These are phyloP conservation scores for Gnatocerus cornutus DNA, from an alignment of 2,888 invertebrate species.

Conservation along the genomic window DNA sequence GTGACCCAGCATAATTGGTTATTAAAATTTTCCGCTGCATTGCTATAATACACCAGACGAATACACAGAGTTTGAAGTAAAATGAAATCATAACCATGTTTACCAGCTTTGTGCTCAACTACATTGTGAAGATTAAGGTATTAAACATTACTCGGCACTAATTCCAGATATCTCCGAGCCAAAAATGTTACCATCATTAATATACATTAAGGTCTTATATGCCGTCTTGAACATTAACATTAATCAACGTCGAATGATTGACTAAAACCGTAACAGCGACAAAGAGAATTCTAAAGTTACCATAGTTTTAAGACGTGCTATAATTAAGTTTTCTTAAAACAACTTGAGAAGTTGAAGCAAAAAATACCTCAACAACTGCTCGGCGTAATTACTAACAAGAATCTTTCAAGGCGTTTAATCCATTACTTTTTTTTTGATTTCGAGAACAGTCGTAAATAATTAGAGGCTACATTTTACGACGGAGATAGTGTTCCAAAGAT, in stretches of 20 bases:
- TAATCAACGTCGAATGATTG: slow-evolving; percentile 29
- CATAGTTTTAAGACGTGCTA: slow-evolving; percentile 28
- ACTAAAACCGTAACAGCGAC: slow-evolving; percentile 2
- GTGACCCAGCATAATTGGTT: background rate
- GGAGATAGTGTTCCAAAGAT: too few relatives aligned
- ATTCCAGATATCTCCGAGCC: slow-evolving; percentile 6
- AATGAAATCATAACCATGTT: slow-evolving; percentile 17
- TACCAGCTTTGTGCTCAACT: slow-evolving; percentile 10
- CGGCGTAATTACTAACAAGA: slow-evolving; percentile 3
- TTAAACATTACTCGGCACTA: slow-evolving; percentile 14
- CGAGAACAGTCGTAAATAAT: too few relatives aligned
- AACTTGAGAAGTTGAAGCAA: slow-evolving; percentile 8
- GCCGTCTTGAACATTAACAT: slow-evolving; percentile 26
- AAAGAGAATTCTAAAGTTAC: slow-evolving; percentile 36
- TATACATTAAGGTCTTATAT: slow-evolving; percentile 33
- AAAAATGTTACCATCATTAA: slow-evolving; percentile 27
- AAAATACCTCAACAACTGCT: slow-evolving; percentile 14
- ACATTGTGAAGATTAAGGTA: slow-evolving; percentile 15
- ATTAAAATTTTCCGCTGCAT: slow-evolving; percentile 6
- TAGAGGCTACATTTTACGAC: background rate
- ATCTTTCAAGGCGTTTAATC: background rate
- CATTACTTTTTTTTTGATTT: background rate
- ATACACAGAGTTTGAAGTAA: background rate
- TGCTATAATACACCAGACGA: background rate
- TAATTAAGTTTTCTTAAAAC: slow-evolving; percentile 25